phyloP scores from a whole-genome alignment of 2,113 vertebrate species.

The Anolis carolinensis region DNA sequence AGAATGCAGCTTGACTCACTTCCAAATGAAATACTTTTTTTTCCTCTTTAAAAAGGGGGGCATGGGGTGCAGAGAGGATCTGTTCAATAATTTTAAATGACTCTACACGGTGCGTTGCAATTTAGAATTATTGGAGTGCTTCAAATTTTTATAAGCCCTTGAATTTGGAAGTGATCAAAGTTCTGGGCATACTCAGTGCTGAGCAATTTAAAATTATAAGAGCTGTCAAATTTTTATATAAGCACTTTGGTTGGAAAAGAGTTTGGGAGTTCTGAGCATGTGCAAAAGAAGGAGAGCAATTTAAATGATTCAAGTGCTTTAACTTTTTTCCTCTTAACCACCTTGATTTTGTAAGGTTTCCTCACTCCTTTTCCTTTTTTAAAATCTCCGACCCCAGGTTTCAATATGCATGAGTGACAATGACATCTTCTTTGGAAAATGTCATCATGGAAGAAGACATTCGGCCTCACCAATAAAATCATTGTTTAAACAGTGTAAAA shows the following conservation, averaged over 20 bases:
- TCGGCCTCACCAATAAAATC: slow-evolving; percentile 62
- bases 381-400: no score
- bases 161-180: slow-evolving; percentile 88
- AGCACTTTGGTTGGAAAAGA: slow-evolving; percentile 85
- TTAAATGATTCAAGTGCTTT: slow-evolving; percentile 84
- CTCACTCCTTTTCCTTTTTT: neutral
- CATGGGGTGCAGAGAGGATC: slow-evolving; percentile 74
- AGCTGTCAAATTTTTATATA: slow-evolving; percentile 90
- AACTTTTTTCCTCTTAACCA: slow-evolving; percentile 74
- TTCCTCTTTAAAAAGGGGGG: neutral
- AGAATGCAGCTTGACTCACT: slow-evolving; percentile 84
- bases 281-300: slow-evolving; percentile 75
- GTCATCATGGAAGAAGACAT: slow-evolving; percentile 67
- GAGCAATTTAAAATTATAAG: slow-evolving; percentile 89
- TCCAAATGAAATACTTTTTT: slow-evolving; percentile 85
- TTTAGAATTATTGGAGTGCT: slow-evolving; percentile 90
- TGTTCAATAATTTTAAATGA: slow-evolving; percentile 88
- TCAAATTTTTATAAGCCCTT: slow-evolving; percentile 90
- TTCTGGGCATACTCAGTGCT: slow-evolving; percentile 86
- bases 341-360: slow-evolving; percentile 79
- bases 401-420: slow-evolving; percentile 23
- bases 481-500: slow-evolving; percentile 67
- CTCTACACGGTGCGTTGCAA: slow-evolving; percentile 85
- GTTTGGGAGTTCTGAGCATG: slow-evolving; percentile 82
- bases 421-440: slow-evolving; percentile 77